Evolutionary conservation across 1,140 invertebrate species (phyloP).

Genomic region (Spodoptera litura): DNA sequence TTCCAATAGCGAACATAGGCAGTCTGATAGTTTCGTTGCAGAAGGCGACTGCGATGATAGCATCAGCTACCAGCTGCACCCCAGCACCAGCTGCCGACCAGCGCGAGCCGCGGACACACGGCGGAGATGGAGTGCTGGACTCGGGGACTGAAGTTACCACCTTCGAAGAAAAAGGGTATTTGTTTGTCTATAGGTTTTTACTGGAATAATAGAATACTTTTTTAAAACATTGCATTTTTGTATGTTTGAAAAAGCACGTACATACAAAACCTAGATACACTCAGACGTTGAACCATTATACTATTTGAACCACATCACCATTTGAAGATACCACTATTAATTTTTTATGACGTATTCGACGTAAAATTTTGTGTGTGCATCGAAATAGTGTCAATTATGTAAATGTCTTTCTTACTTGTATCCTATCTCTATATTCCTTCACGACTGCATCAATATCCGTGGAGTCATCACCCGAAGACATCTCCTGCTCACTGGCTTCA

Average conservation of each 20-base stretch:
- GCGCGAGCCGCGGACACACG: constrained; percentile 69
- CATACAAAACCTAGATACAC: no score
- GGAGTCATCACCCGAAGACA: constrained; percentile 83
- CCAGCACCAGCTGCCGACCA: constrained; percentile 73
- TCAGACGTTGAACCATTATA: no score
- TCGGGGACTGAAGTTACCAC: constrained; percentile 83
- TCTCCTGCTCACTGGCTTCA: constrained; percentile 77
- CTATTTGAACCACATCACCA: no score
- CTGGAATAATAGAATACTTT: no score
- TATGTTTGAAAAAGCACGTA: no score
- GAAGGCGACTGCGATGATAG: constrained; percentile 75
- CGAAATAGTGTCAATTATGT: no score
- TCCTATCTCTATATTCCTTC: constrained; percentile 86
- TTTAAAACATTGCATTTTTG: no score
- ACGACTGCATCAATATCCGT: constrained; percentile 87
- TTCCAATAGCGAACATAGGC: constrained; percentile 72
- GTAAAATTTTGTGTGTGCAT: no score
- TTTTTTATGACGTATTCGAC: no score
- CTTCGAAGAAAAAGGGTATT: constrained; percentile 51
- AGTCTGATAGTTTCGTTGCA: constrained; percentile 71
- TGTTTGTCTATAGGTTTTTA: no score
- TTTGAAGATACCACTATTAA: no score
- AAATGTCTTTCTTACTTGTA: constrained; percentile 85
- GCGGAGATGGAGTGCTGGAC: constrained; percentile 68
- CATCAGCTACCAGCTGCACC: constrained; percentile 70